Evolutionary conservation across 2,113 vertebrate genomes (phyloP).

Genomic region (Agapornis roseicollis): DNA sequence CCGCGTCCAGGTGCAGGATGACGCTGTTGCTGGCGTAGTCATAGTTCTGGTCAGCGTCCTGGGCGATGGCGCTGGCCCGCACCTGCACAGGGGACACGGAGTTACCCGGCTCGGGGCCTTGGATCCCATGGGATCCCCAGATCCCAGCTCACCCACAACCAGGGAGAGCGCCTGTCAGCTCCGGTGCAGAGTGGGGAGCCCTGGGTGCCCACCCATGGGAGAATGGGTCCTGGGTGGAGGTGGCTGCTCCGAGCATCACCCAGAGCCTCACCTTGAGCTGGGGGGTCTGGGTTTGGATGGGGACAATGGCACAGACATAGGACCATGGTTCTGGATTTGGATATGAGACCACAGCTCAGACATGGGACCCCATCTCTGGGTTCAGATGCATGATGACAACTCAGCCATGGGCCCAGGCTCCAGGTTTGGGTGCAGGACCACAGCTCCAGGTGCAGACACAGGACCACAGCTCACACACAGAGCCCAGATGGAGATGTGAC

Average conservation of each 20-base stretch:
- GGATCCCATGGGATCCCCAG: accelerated
- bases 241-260: not conserved
- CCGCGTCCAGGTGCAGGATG: conserved; percentile 95
- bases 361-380: accelerated
- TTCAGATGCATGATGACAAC: accelerated
- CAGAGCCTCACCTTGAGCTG: not conserved
- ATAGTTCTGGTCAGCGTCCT: conserved; percentile 98
- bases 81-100: conserved; percentile 76
- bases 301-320: accelerated
- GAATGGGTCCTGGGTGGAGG: accelerated
- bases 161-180: not conserved
- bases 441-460: accelerated
- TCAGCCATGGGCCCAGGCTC: not conserved
- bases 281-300: not conserved
- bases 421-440: not conserved
- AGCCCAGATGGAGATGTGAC: too few species aligned
- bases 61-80: conserved; percentile 94
- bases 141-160: not conserved
- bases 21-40: conserved; percentile 99
- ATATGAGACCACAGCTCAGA: accelerated
- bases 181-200: accelerated
- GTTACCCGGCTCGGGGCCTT: not conserved
- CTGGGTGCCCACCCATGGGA: accelerated
- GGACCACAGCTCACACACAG: not conserved
- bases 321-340: accelerated